Evolutionary conservation across 2,888 invertebrate genomes (phyloP), one percentile per base, ranked within the genome.

Genomic region (Polylopha cassiicola): DNA sequence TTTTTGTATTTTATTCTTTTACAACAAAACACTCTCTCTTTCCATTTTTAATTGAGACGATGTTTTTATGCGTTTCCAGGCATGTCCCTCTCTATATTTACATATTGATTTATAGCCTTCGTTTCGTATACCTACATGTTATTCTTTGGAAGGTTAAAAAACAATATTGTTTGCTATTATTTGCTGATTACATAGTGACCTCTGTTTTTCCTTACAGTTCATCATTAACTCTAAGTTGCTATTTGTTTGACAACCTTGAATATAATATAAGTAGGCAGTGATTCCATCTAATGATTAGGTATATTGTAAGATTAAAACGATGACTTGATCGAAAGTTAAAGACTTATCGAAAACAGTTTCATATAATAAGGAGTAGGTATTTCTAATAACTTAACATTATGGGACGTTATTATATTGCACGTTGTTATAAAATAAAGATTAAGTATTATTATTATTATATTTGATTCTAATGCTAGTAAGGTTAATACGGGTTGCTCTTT

Each of bases 161-260:
- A 18, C 6, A 8, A 7, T 33, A 16, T 11, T 3, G 22, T 15
- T 28, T 27, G 14, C 23, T 31, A 29, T 44, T 32, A 31, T 43
- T 53, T 55, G 56, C 54, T 47, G 51, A 55, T 62, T 58, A 44
- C 51, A 56, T 28, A 48, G 49, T 63, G 61, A 70, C 70, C 72
- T 68, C 55, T 61, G 56, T 50, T 56, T 60, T 62, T 61, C 48
- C 42, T 46, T 44, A 37, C 50, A 57, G 57, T 56, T 53, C 53
- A 53, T 60, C 59, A 58, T 60, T 59, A 58, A 51, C 47, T 50
- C 45, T 56, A 55, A 47, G 49, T 38, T 46, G 26, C 43, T 44
- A 42, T 45, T 42, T 55, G 53, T 60, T 63, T 64, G 63, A 65
- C 64, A 72, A 62, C 73, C 73, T 76, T 77, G 72, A 58, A 18